Conservation (phyloP, 1,140 invertebrate species). For the Hyles vespertilio region DNA sequence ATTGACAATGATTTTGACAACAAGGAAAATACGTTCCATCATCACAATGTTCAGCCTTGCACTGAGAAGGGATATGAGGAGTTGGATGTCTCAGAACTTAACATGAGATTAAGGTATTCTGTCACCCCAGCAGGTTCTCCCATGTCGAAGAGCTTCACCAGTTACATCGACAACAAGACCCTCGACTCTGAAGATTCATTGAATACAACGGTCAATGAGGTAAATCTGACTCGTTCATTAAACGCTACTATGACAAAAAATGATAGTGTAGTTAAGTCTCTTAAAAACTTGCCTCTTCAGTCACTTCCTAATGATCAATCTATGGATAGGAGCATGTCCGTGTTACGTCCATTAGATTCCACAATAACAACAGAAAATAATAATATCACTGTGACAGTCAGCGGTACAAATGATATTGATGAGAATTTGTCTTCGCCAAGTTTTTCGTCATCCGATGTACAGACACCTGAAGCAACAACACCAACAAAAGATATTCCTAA, state of each 20-base stretch:
- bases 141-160: constrained; percentile 62
- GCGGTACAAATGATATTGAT: constrained; percentile 35
- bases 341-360: constrained; percentile 31
- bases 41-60: constrained; percentile 52
- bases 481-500: constrained; percentile 59
- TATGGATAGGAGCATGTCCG: constrained; percentile 32
- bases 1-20: constrained; percentile 59
- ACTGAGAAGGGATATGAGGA: constrained; percentile 66
- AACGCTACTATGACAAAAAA: constrained; percentile 50
- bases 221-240: constrained; percentile 49
- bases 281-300: constrained; percentile 48
- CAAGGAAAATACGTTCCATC: constrained; percentile 58
- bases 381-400: constrained; percentile 39
- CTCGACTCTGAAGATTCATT: constrained; percentile 32
- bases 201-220: constrained; percentile 27
- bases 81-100: constrained; percentile 61
- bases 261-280: constrained; percentile 36
- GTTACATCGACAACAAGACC: constrained; percentile 38
- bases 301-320: constrained; percentile 31
- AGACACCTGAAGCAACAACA: constrained; percentile 60
- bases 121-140: constrained; percentile 55
- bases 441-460: constrained; percentile 46
- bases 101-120: constrained; percentile 65
- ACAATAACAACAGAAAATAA: constrained; percentile 25
- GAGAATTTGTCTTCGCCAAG: constrained; percentile 53